These are phyloP conservation scores for Glyptemys insculpta DNA, from an alignment of 2,797 vertebrate genomes.

Conservation along the genomic window DNA sequence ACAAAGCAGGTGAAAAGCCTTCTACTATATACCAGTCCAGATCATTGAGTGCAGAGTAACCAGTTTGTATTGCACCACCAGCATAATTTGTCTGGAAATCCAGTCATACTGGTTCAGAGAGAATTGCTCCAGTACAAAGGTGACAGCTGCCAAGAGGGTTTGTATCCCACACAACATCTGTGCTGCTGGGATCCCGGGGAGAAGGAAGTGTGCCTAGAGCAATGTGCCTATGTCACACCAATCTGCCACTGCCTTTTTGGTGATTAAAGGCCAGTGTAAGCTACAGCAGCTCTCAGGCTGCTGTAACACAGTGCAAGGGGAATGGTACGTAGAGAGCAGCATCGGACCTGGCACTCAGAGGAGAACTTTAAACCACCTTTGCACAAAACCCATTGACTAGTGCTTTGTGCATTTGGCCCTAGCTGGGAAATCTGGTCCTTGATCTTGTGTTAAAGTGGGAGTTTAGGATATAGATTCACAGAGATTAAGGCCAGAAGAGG, in stretches of 20 bases:
- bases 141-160: neutral
- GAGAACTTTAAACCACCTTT: neutral
- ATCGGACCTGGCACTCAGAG: neutral
- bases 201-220: no score
- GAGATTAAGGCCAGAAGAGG: neutral
- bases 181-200: neutral
- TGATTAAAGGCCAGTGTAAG: neutral
- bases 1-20: neutral
- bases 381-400: neutral
- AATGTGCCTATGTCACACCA: neutral
- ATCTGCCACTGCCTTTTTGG: neutral
- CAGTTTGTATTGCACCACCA: neutral
- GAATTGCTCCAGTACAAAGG: neutral
- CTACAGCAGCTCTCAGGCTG: neutral
- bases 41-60: neutral
- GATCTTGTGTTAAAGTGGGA: neutral
- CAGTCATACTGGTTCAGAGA: neutral
- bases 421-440: neutral
- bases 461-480: neutral
- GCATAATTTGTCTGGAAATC: neutral
- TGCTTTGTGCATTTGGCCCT: neutral
- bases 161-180: rapidly evolving
- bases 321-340: neutral
- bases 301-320: neutral
- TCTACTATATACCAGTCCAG: rapidly evolving